Conservation (phyloP, 2,888 invertebrate genomes). For the Tiliacea citrago region DNA sequence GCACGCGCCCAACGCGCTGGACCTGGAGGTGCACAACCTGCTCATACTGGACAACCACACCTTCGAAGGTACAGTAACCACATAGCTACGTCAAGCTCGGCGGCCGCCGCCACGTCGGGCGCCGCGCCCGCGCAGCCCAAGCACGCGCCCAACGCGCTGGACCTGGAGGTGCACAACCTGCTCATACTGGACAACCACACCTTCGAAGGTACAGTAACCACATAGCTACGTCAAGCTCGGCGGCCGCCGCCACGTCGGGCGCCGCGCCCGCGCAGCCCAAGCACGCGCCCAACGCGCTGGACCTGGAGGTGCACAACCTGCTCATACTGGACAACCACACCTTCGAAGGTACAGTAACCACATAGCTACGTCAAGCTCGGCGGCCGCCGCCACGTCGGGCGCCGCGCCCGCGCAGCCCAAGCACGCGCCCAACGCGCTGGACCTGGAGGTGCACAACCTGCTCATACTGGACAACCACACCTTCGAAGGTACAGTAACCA, state of each 20-base stretch:
- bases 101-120: slow-evolving; percentile 70
- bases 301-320: slow-evolving; percentile 97
- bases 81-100: too few species aligned
- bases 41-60: slow-evolving; percentile 97
- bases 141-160: slow-evolving; percentile 92
- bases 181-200: slow-evolving; percentile 92
- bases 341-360: slow-evolving; percentile 54
- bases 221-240: too few species aligned
- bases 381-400: slow-evolving; percentile 70
- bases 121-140: slow-evolving; percentile 88
- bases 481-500: slow-evolving; percentile 94
- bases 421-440: slow-evolving; percentile 92
- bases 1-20: slow-evolving; percentile 92
- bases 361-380: too few species aligned
- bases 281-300: slow-evolving; percentile 92
- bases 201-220: slow-evolving; percentile 94
- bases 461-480: slow-evolving; percentile 92
- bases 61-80: slow-evolving; percentile 54
- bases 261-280: slow-evolving; percentile 91
- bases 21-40: slow-evolving; percentile 97
- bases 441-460: slow-evolving; percentile 97
- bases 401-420: slow-evolving; percentile 88
- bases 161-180: slow-evolving; percentile 97
- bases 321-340: slow-evolving; percentile 97
- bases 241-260: slow-evolving; percentile 73